These are phyloP conservation scores for Oreochromis grahami DNA, from an alignment of 2,797 vertebrate species.

Conservation along the genomic window DNA sequence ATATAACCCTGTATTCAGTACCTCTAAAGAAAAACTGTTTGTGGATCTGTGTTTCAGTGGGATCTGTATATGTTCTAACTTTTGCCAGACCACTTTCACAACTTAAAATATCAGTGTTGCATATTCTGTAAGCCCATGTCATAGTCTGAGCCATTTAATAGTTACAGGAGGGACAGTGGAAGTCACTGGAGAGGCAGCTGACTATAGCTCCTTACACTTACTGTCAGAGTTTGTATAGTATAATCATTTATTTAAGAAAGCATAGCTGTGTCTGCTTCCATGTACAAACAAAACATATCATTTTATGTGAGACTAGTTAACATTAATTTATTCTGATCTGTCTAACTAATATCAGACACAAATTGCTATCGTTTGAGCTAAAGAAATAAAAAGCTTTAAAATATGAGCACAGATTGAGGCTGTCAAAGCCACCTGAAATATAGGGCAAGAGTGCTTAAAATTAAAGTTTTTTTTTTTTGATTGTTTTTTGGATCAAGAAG, in stretches of 20 bases:
- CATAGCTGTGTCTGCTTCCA: neutral
- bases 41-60: neutral
- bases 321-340: neutral
- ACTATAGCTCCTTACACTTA: neutral
- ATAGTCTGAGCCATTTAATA: neutral
- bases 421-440: neutral
- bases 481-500: neutral
- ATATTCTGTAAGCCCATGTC: neutral
- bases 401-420: neutral
- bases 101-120: neutral
- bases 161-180: neutral
- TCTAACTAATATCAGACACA: neutral
- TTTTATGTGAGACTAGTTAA: neutral
- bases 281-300: accelerated
- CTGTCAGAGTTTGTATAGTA: neutral
- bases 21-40: neutral
- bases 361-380: neutral
- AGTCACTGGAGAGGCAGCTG: neutral
- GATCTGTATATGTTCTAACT: neutral
- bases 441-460: accelerated
- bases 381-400: neutral
- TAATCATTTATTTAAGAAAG: neutral
- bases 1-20: neutral
- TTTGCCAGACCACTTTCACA: neutral
- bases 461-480: neutral